Base-by-base conservation (phyloP, 2,113 vertebrate genomes). In the Irena cyanogastra region DNA sequence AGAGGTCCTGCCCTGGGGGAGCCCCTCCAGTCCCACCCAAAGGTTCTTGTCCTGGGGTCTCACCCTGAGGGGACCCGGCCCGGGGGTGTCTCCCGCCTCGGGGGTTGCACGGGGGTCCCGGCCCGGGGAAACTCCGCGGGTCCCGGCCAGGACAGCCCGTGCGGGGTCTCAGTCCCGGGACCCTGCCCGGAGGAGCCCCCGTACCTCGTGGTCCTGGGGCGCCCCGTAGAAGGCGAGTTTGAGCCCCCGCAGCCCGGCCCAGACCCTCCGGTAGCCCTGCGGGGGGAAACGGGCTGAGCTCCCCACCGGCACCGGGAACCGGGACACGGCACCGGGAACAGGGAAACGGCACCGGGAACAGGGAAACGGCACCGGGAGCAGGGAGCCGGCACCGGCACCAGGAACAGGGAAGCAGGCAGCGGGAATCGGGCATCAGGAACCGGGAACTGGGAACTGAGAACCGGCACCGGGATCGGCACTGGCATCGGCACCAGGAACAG, bases 171-270 rank as follows among this genome's bases (percentile, higher is more conserved):
- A 7, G 47, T 19, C 27, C 49, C 68, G 49, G 35, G 69, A 12
- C 13, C 54, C 42, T 6, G 41, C 42, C 68, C 37, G 7, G 59
- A 7, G 24, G 2, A 9, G 31, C 24, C 12, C 47, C 13, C 63
- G 65, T 53, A 98, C 98, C 75, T 97, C 92, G 9, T 9, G 27
- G 33, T 98, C 98, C 81, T 97, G 97, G 69, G 69, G 97, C 20
- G 95, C 97, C 9, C 97, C 95, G 93, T 98, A 98, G 97, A 99
- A 99, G 94, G 97, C 98, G 15, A 99, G 93, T 0, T 87, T 69
- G 68, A 97, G 97, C 27, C 75, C 75, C 37, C 23, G 47, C 30
- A 78, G 47, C 37, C 98, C 97, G 2, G 98, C 95, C 99, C 99
- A 99, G 71, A 98, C 16, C 53, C 53, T 42, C 41, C 33, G 53